phyloP scores from a whole-genome alignment of 2,113 vertebrate species.

The Hystrix brachyura region DNA sequence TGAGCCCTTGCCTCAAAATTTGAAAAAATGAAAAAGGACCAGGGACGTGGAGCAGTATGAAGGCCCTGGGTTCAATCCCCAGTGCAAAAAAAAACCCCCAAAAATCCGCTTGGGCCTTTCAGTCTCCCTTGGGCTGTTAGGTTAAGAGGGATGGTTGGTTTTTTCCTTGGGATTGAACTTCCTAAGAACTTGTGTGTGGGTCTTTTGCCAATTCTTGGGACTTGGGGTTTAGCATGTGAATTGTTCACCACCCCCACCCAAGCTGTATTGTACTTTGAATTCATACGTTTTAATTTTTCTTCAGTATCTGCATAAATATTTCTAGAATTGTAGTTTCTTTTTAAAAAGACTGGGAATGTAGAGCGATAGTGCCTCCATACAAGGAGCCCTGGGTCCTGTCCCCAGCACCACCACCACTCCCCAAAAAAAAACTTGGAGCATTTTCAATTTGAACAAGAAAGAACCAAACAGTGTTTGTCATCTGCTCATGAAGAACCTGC shows the following conservation, averaged over 20 bases:
- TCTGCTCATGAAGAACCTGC: not conserved
- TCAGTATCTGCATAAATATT: not conserved
- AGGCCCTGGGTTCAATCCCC: not conserved
- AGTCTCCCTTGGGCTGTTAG: not conserved
- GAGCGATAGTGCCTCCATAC: not conserved
- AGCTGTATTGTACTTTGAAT: not conserved
- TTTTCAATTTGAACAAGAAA: not conserved
- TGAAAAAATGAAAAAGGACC: not conserved
- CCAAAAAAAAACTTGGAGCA: not conserved
- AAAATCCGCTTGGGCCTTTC: not conserved
- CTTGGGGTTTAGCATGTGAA: not conserved
- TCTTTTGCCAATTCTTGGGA: not conserved
- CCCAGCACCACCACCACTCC: not conserved
- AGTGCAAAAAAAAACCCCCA: not conserved
- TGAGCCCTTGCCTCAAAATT: not conserved
- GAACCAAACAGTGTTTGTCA: not conserved
- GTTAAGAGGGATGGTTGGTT: no score
- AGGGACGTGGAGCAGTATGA: not conserved
- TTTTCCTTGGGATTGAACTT: not conserved
- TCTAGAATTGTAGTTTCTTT: not conserved
- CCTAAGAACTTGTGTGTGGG: not conserved
- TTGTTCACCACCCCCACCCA: not conserved
- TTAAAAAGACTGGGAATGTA: not conserved
- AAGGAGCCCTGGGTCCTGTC: not conserved
- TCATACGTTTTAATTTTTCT: not conserved